Conservation (phyloP, 2,113 vertebrate genomes). For the Willisornis vidua region DNA sequence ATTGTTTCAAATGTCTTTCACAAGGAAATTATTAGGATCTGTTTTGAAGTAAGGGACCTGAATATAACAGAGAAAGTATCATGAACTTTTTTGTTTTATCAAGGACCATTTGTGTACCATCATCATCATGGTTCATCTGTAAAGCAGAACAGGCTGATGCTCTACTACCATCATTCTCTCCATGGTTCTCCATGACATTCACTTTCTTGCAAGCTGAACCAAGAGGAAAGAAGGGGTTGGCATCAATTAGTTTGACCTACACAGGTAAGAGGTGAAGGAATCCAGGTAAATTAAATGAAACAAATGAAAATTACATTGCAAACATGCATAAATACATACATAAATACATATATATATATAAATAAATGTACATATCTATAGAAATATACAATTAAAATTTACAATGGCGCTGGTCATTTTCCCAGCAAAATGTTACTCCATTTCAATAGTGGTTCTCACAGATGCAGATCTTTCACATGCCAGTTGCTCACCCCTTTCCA, state of each 20-base stretch:
- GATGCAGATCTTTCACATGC: not conserved
- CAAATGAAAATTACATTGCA: not conserved
- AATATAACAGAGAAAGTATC: not conserved
- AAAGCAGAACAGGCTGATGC: not conserved
- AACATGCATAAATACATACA: not conserved
- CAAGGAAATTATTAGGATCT: not conserved
- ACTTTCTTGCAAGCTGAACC: not conserved
- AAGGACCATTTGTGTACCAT: not conserved
- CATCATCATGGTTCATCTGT: not conserved
- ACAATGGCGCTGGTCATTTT: not conserved
- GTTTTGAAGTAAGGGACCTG: not conserved
- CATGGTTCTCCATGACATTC: not conserved
- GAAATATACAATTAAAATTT: not conserved
- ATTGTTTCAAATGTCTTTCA: not conserved
- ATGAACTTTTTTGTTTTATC: not conserved
- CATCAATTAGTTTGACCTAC: not conserved
- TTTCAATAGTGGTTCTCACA: not conserved
- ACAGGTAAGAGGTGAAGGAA: not conserved
- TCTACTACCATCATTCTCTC: not conserved
- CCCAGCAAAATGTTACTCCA: not conserved
- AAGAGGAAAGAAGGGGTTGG: not conserved
- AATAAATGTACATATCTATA: not conserved
- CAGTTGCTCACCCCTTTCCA: not conserved
- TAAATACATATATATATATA: rapidly evolving
- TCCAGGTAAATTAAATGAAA: not conserved